A percentile compares a stretch with the other conserved stretches of the same genome.
phyloP scores from a whole-genome alignment of 2,888 invertebrate genomes.

The Brachyptera putata region DNA sequence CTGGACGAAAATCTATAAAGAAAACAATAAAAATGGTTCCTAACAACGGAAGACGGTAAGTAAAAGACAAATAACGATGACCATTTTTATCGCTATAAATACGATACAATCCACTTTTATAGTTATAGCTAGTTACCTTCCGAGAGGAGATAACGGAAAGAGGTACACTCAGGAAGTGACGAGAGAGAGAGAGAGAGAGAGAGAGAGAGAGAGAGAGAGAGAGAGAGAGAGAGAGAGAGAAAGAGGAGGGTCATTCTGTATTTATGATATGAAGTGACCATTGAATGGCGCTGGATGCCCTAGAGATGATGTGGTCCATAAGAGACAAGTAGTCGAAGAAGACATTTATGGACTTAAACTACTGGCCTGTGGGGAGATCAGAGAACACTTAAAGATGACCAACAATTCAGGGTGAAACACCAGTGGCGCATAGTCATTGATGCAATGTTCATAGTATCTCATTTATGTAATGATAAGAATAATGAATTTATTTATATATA shows the following conservation, averaged over 20 bases:
- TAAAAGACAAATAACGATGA: neutral
- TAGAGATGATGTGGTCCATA: neutral
- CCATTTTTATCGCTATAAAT: neutral
- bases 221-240: neutral
- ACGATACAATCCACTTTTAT: neutral
- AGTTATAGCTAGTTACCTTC: neutral
- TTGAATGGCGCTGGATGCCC: neutral
- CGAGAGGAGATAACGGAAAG: too few relatives aligned
- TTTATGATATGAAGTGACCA: slow-evolving; percentile 16
- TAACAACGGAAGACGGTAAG: neutral
- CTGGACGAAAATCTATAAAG: too few relatives aligned
- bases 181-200: neutral
- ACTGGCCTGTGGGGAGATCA: slow-evolving; percentile 2
- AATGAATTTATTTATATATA: too few relatives aligned
- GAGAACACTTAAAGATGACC: slow-evolving; percentile 11
- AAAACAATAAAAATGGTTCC: too few relatives aligned
- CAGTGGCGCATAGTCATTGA: neutral
- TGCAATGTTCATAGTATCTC: too few relatives aligned
- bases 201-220: neutral
- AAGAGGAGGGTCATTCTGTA: slow-evolving; percentile 8
- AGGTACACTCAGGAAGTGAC: too few relatives aligned
- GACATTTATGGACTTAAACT: slow-evolving; percentile 1
- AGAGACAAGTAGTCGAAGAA: neutral
- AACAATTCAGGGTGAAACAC: neutral
- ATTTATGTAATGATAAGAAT: too few relatives aligned